Percentiles rank a stretch among this genome's conserved stretches.
These are phyloP conservation scores for Teleiodes luculella DNA, from an alignment of 2,888 invertebrate species.

Conservation along the genomic window DNA sequence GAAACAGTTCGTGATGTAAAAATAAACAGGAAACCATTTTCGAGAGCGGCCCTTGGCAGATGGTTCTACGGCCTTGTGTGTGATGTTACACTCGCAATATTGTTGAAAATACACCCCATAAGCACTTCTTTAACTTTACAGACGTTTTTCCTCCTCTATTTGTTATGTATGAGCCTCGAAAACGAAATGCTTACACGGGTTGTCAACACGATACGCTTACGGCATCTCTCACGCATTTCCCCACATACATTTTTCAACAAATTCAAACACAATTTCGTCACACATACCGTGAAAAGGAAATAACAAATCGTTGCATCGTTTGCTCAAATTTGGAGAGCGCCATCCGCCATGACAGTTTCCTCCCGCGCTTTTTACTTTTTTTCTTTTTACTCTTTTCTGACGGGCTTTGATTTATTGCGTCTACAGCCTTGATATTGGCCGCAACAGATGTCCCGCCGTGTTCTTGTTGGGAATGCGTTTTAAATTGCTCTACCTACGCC, in stretches of 20 bases:
- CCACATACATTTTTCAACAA: constrained; percentile 21
- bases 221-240: background rate
- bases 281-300: constrained; percentile 35
- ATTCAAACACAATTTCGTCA: constrained; percentile 24
- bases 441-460: constrained; percentile 44
- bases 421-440: constrained; percentile 40
- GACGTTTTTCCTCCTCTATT: background rate
- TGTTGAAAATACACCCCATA: background rate
- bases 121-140: background rate
- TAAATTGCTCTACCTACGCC: constrained; percentile 5
- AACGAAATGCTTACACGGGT: constrained; percentile 3
- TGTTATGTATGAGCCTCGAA: background rate
- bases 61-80: no score
- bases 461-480: constrained; percentile 6
- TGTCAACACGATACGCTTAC: constrained; percentile 3
- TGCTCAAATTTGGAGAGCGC: constrained; percentile 9
- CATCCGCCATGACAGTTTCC: constrained; percentile 42
- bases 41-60: no score
- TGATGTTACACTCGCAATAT: no score
- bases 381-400: constrained; percentile 34
- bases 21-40: no score
- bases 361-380: constrained; percentile 21
- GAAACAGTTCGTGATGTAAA: no score
- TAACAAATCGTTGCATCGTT: constrained; percentile 37
- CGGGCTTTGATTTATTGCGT: constrained; percentile 48